Percentiles rank a stretch among this genome's conserved stretches.
These are phyloP conservation scores for Acrocyrtus sp. DNA, from an alignment of 2,888 invertebrate species.

Conservation along the genomic window DNA sequence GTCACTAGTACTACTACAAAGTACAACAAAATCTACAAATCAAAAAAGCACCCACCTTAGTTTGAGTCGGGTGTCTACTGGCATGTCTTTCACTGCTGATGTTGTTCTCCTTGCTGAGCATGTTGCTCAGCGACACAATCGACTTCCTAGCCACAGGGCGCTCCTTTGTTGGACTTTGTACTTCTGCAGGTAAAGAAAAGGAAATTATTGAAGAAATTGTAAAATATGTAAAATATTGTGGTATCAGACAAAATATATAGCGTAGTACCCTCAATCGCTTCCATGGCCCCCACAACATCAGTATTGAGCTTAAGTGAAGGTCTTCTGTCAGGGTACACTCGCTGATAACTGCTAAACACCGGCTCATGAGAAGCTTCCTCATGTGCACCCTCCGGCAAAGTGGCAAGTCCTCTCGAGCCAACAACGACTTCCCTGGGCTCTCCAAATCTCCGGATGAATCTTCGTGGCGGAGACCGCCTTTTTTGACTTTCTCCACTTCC, in stretches of 20 bases:
- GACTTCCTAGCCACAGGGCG: conserved; percentile 43
- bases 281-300: conserved; percentile 85
- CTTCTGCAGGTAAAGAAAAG: conserved; percentile 69
- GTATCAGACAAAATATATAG: too few species aligned
- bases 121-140: conserved; percentile 43
- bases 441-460: conserved; percentile 61
- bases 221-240: too few species aligned
- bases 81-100: neutral
- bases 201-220: too few species aligned
- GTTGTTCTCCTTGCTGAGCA: conserved; percentile 20
- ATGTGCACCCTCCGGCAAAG: conserved; percentile 78
- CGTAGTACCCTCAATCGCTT: conserved; percentile 81
- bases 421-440: conserved; percentile 70
- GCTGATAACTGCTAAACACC: conserved; percentile 68
- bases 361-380: conserved; percentile 51
- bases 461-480: conserved; percentile 70
- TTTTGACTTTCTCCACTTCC: conserved; percentile 74
- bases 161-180: conserved; percentile 76
- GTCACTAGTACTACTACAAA: too few species aligned
- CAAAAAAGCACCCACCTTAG: conserved; percentile 1
- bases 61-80: conserved; percentile 2
- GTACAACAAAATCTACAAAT: too few species aligned
- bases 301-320: conserved; percentile 80
- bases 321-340: conserved; percentile 82
- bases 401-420: conserved; percentile 77